phyloP scores from a whole-genome alignment of 2,113 vertebrate genomes.

The Oncorhynchus tshawytscha region DNA sequence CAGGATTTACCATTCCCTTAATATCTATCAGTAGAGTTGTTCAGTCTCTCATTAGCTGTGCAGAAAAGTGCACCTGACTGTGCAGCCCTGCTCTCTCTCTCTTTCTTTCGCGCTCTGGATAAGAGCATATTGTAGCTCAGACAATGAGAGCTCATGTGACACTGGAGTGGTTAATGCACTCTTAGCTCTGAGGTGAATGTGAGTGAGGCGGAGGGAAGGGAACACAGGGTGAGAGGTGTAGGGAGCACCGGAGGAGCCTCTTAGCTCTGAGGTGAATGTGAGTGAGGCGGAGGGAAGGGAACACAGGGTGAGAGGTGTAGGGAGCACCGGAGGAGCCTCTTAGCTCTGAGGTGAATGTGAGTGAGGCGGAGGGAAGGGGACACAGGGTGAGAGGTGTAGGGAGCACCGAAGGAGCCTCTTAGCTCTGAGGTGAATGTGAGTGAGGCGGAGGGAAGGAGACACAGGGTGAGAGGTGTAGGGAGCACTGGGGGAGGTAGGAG shows the following conservation, averaged over 20 bases:
- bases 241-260: no score
- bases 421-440: constrained; percentile 34
- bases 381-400: no score
- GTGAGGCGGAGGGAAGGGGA: constrained; percentile 17
- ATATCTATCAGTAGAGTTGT: background rate
- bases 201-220: no score
- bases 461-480: no score
- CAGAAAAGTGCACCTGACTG: background rate
- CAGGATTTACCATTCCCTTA: no score
- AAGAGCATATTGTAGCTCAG: constrained; percentile 27
- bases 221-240: no score
- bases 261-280: no score
- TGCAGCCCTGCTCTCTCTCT: background rate
- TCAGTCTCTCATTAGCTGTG: background rate
- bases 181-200: no score
- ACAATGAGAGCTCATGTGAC: constrained; percentile 52
- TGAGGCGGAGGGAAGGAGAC: constrained; percentile 15
- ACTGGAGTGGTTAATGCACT: constrained; percentile 60
- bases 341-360: constrained; percentile 33
- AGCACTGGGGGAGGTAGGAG: constrained; percentile 1
- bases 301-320: no score
- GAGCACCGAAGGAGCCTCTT: constrained; percentile 27
- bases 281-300: no score
- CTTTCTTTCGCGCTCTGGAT: background rate
- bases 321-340: no score